Conservation (phyloP, 2,888 invertebrate genomes). For the Phragmatobia fuliginosa region DNA sequence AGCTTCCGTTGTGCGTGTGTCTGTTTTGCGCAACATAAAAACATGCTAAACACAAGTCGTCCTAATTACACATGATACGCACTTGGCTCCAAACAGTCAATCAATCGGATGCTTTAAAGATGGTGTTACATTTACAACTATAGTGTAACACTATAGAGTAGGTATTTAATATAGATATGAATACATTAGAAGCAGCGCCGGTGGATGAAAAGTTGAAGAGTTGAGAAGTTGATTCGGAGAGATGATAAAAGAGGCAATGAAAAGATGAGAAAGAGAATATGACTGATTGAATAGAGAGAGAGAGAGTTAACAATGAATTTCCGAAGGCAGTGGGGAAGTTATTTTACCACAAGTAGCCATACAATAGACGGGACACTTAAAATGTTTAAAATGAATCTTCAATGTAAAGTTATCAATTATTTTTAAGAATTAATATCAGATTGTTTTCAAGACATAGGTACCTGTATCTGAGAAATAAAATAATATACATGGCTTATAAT, state of each 20-base stretch:
- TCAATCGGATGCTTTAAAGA: constrained; percentile 1
- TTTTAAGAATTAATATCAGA: neutral
- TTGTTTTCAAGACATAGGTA: neutral
- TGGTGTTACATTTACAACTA: neutral
- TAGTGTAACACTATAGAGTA: neutral
- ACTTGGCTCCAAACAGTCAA: constrained; percentile 11
- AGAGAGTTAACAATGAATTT: neutral
- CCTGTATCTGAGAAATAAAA: neutral
- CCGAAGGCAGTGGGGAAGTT: neutral
- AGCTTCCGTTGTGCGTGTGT: constrained; percentile 6
- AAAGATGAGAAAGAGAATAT: neutral
- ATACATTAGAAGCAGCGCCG: neutral
- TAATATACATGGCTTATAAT: neutral
- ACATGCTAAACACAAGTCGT: constrained; percentile 13
- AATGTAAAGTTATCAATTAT: neutral
- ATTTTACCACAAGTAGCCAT: neutral
- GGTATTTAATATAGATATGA: neutral
- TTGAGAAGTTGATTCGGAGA: no score
- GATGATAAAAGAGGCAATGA: no score
- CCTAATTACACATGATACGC: constrained; percentile 11
- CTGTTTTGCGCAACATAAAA: constrained; percentile 15
- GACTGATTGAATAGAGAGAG: no score
- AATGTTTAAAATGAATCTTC: neutral
- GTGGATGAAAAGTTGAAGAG: no score
- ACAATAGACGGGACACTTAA: no score